Evolutionary conservation across 2,797 vertebrate genomes (phyloP).

Genomic region (Tachyglossus aculeatus): DNA sequence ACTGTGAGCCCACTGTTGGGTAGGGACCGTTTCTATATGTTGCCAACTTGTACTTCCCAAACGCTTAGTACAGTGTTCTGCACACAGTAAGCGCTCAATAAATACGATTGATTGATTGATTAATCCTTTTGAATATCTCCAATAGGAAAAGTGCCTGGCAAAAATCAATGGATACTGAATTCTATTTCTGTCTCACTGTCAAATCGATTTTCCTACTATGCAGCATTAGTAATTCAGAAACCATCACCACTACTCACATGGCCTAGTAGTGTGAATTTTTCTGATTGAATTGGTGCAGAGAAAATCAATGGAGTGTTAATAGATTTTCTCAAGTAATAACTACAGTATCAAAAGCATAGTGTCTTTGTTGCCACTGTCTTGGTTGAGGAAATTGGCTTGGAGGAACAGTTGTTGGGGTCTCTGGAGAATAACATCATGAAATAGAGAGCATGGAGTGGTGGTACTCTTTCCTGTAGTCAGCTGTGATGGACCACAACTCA

Average conservation of each 20-base stretch:
- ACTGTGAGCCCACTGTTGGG: too few relatives aligned
- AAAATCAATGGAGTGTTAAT: constrained; percentile 55
- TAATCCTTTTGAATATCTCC: too few relatives aligned
- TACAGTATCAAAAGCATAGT: constrained; percentile 43
- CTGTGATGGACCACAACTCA: constrained; percentile 20
- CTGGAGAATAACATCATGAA: constrained; percentile 40
- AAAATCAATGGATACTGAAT: too few relatives aligned
- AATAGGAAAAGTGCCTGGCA: too few relatives aligned
- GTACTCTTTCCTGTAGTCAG: constrained; percentile 26
- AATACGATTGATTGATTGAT: too few relatives aligned
- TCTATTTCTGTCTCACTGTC: too few relatives aligned
- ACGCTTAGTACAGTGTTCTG: too few relatives aligned
- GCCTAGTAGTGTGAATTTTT: constrained; percentile 41
- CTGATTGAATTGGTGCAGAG: constrained; percentile 2
- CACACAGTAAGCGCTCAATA: too few relatives aligned
- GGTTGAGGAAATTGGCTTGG: constrained; percentile 33
- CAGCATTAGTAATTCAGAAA: constrained; percentile 41
- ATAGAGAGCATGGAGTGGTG: constrained; percentile 21
- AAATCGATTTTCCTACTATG: constrained; percentile 21
- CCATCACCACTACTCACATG: constrained; percentile 34
- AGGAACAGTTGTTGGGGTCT: constrained; percentile 23
- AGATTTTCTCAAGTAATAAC: constrained; percentile 45
- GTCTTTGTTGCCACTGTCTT: constrained; percentile 23
- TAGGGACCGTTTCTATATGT: too few relatives aligned
- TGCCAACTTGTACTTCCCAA: too few relatives aligned